Percentiles rank a stretch among this genome's conserved stretches.
These are phyloP conservation scores for Plecturocebus donacophilus DNA, from an alignment of 2,113 vertebrate genomes.

Conservation along the genomic window DNA sequence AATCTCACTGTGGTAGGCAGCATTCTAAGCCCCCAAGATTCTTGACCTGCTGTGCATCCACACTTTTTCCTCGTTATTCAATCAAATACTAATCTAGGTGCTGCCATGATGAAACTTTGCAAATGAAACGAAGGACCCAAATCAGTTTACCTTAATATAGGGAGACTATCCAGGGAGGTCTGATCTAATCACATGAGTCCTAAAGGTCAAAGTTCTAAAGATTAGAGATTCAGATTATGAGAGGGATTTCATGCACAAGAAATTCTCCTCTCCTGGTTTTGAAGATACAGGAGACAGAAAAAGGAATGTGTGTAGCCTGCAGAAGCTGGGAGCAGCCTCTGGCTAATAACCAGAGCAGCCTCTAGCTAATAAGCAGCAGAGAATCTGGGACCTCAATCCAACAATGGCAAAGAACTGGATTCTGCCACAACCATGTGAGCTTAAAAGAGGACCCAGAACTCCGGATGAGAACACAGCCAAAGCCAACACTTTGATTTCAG, in stretches of 20 bases:
- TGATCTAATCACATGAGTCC: not conserved
- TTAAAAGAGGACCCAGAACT: not conserved
- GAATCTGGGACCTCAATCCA: not conserved
- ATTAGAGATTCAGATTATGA: not conserved
- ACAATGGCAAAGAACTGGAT: not conserved
- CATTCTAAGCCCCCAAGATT: conserved; percentile 16
- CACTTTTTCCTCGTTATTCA: not conserved
- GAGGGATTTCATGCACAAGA: not conserved
- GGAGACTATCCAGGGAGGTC: not conserved
- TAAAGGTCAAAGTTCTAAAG: not conserved
- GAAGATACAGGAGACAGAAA: not conserved
- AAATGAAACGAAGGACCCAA: not conserved
- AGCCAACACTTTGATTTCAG: not conserved
- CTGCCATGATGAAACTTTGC: not conserved
- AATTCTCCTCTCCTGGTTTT: not conserved
- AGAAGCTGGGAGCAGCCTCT: not conserved
- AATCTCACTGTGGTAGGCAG: not conserved
- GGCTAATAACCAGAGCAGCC: not conserved
- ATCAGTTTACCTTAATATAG: not conserved
- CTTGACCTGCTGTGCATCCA: not conserved
- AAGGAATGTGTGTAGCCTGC: not conserved
- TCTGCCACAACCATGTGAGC: not conserved
- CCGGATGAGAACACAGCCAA: not conserved
- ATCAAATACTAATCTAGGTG: not conserved
- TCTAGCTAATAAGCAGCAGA: not conserved